Conservation (phyloP, 2,888 invertebrate species). For the Hyalella azteca region DNA sequence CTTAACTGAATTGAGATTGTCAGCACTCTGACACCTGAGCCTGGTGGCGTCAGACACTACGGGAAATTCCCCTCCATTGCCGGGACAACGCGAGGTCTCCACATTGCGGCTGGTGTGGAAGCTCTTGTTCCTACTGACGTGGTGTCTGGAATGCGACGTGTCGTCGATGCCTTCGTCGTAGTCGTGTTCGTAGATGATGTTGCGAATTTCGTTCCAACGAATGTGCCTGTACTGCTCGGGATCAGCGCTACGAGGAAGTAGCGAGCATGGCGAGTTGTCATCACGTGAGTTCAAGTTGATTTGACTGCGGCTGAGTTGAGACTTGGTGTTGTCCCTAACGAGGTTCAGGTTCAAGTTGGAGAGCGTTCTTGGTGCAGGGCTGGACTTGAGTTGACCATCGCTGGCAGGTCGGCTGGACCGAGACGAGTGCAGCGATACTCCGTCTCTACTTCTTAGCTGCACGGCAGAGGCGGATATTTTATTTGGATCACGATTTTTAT, state of each 20-base stretch:
- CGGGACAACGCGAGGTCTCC: not conserved
- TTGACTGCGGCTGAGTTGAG: conserved; percentile 18
- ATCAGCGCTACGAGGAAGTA: not conserved
- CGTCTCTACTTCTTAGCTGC: not conserved
- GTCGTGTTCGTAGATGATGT: conserved; percentile 31
- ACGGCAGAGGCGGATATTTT: conserved; percentile 6
- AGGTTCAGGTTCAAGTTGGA: conserved; percentile 18
- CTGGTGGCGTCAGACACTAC: not conserved
- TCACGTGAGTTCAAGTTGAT: not conserved
- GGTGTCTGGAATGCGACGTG: not conserved
- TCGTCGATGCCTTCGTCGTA: conserved; percentile 20
- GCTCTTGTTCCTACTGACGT: conserved; percentile 32
- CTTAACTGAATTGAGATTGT: conserved; percentile 20
- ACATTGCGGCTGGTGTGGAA: conserved; percentile 26
- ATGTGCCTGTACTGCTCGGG: conserved; percentile 28
- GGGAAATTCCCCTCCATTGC: not conserved
- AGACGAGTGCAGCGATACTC: not conserved
- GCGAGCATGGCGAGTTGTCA: conserved; percentile 6
- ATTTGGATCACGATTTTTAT: not conserved
- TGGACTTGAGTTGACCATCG: not conserved
- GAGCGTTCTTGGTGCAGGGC: not conserved
- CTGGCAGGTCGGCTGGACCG: not conserved
- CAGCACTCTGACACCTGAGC: conserved; percentile 7
- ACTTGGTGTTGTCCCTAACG: not conserved
- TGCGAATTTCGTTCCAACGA: conserved; percentile 12